These are phyloP conservation scores for Pachypsylla venusta DNA, from an alignment of 1,140 invertebrate species.

Conservation along the genomic window DNA sequence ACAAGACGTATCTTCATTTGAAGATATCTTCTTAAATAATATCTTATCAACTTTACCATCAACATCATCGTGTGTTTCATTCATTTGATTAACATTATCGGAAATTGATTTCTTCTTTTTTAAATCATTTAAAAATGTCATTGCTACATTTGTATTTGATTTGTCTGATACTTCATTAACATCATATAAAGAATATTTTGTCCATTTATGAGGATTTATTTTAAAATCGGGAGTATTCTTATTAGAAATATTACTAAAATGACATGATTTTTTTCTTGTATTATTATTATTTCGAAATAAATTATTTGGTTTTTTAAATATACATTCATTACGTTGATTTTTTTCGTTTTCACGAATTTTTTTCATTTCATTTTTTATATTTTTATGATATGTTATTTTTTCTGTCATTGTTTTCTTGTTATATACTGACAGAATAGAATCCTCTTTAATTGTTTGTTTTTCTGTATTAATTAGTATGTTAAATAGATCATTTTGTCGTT, in stretches of 20 bases:
- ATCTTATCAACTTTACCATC: background rate
- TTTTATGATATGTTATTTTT: background rate
- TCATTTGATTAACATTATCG: background rate
- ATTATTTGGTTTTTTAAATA: background rate
- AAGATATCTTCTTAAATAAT: constrained; percentile 1
- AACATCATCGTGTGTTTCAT: background rate
- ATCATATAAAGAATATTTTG: background rate
- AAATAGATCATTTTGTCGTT: constrained; percentile 1
- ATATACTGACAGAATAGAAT: background rate
- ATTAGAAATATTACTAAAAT: background rate
- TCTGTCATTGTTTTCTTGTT: background rate
- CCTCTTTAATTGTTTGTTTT: constrained; percentile 6
- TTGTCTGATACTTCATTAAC: background rate
- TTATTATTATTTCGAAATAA: too few relatives aligned
- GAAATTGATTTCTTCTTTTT: background rate
- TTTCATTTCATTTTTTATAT: background rate
- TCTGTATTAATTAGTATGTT: background rate
- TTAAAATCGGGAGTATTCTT: background rate
- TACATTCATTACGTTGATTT: background rate
- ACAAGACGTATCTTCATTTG: background rate
- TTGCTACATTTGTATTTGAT: background rate
- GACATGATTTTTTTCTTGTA: background rate
- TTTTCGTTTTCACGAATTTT: background rate
- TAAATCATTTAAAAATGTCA: background rate
- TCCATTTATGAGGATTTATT: constrained; percentile 2